phyloP scores from a whole-genome alignment of 2,888 invertebrate genomes.

The Pterostichus madidus region DNA sequence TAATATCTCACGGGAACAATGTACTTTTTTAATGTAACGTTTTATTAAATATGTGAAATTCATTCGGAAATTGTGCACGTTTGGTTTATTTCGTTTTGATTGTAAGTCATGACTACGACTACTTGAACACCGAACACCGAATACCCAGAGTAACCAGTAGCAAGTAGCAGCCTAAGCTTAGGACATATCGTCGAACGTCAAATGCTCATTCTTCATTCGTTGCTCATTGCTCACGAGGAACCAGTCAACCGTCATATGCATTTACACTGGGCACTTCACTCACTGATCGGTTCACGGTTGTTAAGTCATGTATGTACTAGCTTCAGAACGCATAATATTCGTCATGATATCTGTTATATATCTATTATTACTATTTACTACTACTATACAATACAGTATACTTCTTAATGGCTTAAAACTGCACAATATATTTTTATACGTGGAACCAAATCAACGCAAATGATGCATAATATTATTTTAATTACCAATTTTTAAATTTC shows the following conservation, averaged over 20 bases:
- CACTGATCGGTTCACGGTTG: constrained; percentile 45
- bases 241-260: no score
- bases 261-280: background rate
- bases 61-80: constrained; percentile 61
- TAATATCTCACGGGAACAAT: constrained; percentile 66
- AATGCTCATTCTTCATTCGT: constrained; percentile 23
- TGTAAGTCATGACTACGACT: constrained; percentile 34
- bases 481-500: constrained; percentile 75
- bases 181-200: constrained; percentile 33
- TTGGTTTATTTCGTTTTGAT: constrained; percentile 57
- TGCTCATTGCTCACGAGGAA: constrained; percentile 8
- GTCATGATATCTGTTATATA: constrained; percentile 65
- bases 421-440: constrained; percentile 79
- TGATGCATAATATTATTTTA: constrained; percentile 76
- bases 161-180: constrained; percentile 12
- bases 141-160: background rate
- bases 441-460: constrained; percentile 76
- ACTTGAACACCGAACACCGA: background rate
- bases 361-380: constrained; percentile 60
- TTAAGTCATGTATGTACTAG: constrained; percentile 62
- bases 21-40: constrained; percentile 62
- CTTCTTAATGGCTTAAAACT: constrained; percentile 75
- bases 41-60: constrained; percentile 62
- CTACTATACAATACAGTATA: constrained; percentile 67
- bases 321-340: constrained; percentile 60